A percentile compares a stretch with the other conserved stretches of the same genome.
phyloP scores from a whole-genome alignment of 2,797 vertebrate species.

The Enteromius viviparus region DNA sequence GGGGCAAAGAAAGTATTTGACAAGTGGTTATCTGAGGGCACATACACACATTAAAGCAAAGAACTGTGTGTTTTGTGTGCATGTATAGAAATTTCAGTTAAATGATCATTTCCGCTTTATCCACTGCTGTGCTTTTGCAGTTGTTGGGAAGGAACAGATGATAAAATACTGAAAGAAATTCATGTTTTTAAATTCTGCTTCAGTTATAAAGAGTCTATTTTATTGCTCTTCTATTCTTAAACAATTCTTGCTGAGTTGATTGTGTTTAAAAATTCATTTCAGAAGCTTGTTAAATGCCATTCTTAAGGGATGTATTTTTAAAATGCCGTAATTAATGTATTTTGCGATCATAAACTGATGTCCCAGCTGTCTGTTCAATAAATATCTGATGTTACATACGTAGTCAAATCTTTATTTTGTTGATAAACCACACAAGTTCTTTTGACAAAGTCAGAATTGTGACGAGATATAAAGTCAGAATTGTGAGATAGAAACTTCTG shows the following conservation, averaged over 20 bases:
- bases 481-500: too few relatives aligned
- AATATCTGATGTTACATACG: conserved; percentile 21
- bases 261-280: neutral
- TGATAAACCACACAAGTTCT: neutral
- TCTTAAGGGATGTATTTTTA: conserved; percentile 28
- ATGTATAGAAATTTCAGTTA: neutral
- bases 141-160: neutral
- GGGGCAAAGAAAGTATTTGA: conserved; percentile 16
- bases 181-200: neutral
- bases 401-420: neutral
- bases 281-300: neutral
- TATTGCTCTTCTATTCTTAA: neutral
- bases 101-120: neutral
- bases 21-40: neutral
- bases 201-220: neutral
- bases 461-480: too few relatives aligned
- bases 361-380: conserved; percentile 27
- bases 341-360: conserved; percentile 20
- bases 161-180: neutral
- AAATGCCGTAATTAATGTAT: conserved; percentile 1
- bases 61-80: neutral
- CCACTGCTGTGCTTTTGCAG: neutral
- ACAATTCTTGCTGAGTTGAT: neutral
- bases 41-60: neutral
- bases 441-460: neutral